Evolutionary conservation across 2,888 invertebrate genomes (phyloP), one percentile per base, ranked within the genome.

Genomic region (Tridacna gigas): DNA sequence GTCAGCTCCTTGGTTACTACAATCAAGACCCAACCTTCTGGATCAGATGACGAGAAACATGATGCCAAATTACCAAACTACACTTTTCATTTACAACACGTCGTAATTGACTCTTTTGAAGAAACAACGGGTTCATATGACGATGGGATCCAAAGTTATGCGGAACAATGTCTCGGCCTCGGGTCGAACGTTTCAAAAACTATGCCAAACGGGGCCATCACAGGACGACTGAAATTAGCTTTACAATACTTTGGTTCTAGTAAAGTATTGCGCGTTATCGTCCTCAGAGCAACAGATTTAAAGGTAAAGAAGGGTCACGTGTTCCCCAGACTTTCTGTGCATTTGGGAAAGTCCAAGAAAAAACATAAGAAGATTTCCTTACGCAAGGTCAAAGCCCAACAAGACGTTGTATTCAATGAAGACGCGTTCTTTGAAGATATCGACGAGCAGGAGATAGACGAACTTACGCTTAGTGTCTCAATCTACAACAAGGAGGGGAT

Each of bases 401-500:
- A 48, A 15, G 26, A 51, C 18, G 71, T 71, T 22, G 47, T 47
- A 11, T 71, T 71, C 26, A 71, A 71, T 37, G 71, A 48, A 47
- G 22, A 48, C n/a, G 71, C n/a, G 7, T 71, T 51, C 48, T 71
- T 71, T 47, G 51, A 71, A 45, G 25, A 71, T 48, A 51, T 71
- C 20, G 71, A 71, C 26, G 71, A 51, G 18, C 51, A 48, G 2
- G 18, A 22, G 22, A 71, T 71, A 13, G 71, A 71, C 4, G 47
- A 7, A 2, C 51, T 71, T 4, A 71, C 22, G 1, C 26, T 71
- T 25, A 47, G 13, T 13, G 71, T 71, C 5, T 22, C 51, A 18
- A n/a, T 71, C 15, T 71, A 51, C 20, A 48, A 71, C 51, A 71
- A 47, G n/a, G 71, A 71, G n/a, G 71, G 71, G 20, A 18, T 71